phyloP scores from a whole-genome alignment of 2,113 vertebrate genomes.

The Rhinolophus sinicus region DNA sequence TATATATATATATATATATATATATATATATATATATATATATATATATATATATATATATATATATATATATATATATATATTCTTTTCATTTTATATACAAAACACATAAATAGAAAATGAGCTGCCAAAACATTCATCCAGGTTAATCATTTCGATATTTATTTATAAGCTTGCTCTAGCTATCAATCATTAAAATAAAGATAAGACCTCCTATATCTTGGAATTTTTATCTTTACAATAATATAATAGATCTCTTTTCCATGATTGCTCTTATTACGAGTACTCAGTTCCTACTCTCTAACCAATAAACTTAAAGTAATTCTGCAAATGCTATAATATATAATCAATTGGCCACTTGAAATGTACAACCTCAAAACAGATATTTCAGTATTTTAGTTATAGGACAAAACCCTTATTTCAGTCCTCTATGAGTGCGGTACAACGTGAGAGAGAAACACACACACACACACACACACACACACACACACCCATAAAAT shows the following conservation, averaged over 20 bases:
- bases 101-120: background rate
- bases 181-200: background rate
- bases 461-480: too few species aligned
- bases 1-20: background rate
- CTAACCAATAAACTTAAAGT: background rate
- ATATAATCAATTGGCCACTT: background rate
- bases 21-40: background rate
- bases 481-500: background rate
- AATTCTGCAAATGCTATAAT: background rate
- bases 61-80: background rate
- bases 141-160: constrained; percentile 33
- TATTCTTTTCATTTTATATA: constrained; percentile 14
- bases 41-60: background rate
- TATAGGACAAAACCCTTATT: background rate
- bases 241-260: background rate
- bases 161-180: constrained; percentile 32
- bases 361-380: background rate
- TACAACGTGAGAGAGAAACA: background rate
- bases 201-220: constrained; percentile 4
- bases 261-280: background rate
- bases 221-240: constrained; percentile 44
- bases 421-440: background rate
- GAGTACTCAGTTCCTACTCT: background rate
- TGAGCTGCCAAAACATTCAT: background rate
- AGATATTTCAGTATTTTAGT: constrained; percentile 47